Conservation (phyloP, 2,113 vertebrate species). For the Ahaetulla prasina region DNA sequence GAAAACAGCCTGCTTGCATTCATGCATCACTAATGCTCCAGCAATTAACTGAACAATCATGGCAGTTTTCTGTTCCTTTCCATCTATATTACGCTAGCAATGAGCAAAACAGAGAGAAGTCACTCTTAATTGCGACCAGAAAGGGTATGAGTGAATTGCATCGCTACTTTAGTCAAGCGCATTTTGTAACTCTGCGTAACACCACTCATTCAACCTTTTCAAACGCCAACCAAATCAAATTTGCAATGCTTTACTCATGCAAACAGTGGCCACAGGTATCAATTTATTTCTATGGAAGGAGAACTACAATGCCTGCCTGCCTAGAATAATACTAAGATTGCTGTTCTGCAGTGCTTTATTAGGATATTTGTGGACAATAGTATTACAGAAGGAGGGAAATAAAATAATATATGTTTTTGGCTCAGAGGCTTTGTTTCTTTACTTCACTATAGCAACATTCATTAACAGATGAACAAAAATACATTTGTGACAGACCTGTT, state of each 20-base stretch:
- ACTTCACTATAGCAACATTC: background rate
- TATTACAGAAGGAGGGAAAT: background rate
- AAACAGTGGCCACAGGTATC: background rate
- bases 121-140: background rate
- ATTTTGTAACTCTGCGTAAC: background rate
- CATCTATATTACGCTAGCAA: background rate
- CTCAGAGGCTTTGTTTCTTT: background rate
- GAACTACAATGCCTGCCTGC: background rate
- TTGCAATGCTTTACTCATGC: background rate
- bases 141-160: background rate
- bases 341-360: background rate
- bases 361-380: background rate
- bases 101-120: background rate
- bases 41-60: background rate
- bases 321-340: background rate
- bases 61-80: background rate
- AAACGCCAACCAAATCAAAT: background rate
- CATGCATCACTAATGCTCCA: background rate
- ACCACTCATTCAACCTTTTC: background rate
- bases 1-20: background rate
- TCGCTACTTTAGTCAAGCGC: background rate
- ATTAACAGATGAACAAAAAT: background rate
- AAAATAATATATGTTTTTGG: background rate
- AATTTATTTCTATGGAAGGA: background rate
- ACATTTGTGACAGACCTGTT: background rate